Evolutionary conservation across 2,888 invertebrate species (phyloP).

Genomic region (Lasioglossum marginatum): DNA sequence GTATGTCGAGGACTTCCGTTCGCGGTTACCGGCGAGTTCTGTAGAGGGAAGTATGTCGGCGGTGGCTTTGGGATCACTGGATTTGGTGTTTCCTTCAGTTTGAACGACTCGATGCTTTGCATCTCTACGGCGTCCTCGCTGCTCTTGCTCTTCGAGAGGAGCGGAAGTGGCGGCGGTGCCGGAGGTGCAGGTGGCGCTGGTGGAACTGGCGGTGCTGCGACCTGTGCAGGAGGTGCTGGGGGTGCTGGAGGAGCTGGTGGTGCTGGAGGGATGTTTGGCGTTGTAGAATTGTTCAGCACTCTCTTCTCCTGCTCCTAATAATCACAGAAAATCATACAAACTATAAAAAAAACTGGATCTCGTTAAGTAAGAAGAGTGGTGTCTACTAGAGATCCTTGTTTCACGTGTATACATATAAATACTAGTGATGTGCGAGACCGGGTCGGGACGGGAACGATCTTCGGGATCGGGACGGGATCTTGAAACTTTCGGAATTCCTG

Average conservation of each 20-base stretch:
- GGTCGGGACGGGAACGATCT: too few species aligned
- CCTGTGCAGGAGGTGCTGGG: constrained; percentile 68
- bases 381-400: too few species aligned
- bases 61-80: constrained; percentile 88
- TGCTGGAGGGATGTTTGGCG: constrained; percentile 27
- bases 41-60: constrained; percentile 88
- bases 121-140: constrained; percentile 89
- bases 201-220: constrained; percentile 55
- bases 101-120: constrained; percentile 91
- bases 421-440: too few species aligned
- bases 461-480: too few species aligned
- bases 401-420: too few species aligned
- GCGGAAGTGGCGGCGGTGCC: constrained; percentile 76
- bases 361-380: neutral
- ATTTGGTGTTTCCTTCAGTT: constrained; percentile 88
- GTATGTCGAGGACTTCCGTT: constrained; percentile 77
- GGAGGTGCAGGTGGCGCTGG: constrained; percentile 72
- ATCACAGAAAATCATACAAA: neutral
- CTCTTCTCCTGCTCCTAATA: constrained; percentile 79
- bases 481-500: too few species aligned
- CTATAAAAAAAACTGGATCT: too few species aligned
- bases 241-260: constrained; percentile 67
- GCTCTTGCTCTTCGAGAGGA: constrained; percentile 66
- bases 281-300: constrained; percentile 61
- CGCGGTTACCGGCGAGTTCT: constrained; percentile 65